These are phyloP conservation scores for human (Homo sapiens) DNA, from an alignment of 2,113 vertebrate species.

Conservation along the genomic window DNA sequence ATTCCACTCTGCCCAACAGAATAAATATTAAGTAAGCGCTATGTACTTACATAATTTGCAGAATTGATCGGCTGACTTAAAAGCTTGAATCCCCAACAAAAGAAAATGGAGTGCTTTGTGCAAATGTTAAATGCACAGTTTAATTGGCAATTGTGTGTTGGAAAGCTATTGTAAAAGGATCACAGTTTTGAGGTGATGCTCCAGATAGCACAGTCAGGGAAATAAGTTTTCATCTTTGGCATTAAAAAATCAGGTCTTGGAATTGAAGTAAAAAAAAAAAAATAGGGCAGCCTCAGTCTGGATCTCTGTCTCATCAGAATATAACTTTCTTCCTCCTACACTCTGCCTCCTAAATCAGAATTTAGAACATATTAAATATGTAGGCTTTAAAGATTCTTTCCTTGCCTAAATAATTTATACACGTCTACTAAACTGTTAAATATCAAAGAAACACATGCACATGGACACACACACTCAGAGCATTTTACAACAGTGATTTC, in stretches of 20 bases:
- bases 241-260: constrained; percentile 42
- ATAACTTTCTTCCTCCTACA: not conserved
- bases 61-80: constrained; percentile 71
- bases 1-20: constrained; percentile 47
- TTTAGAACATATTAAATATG: constrained; percentile 43
- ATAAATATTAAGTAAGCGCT: constrained; percentile 62
- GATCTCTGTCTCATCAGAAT: not conserved
- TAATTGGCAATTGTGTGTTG: constrained; percentile 72
- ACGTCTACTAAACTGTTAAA: not conserved
- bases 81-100: constrained; percentile 74
- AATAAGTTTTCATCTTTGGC: constrained; percentile 43
- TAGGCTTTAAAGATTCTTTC: constrained; percentile 21
- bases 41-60: constrained; percentile 72
- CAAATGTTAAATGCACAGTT: constrained; percentile 76
- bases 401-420: constrained; percentile 47
- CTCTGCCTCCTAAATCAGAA: not conserved
- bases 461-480: not conserved
- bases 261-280: not conserved
- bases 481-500: not conserved
- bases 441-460: not conserved
- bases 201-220: constrained; percentile 37
- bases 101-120: constrained; percentile 69
- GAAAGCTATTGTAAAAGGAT: not conserved
- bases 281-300: not conserved
- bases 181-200: constrained; percentile 27